phyloP scores from a whole-genome alignment of 2,888 invertebrate species.

The Didymodactylos carnosus region DNA sequence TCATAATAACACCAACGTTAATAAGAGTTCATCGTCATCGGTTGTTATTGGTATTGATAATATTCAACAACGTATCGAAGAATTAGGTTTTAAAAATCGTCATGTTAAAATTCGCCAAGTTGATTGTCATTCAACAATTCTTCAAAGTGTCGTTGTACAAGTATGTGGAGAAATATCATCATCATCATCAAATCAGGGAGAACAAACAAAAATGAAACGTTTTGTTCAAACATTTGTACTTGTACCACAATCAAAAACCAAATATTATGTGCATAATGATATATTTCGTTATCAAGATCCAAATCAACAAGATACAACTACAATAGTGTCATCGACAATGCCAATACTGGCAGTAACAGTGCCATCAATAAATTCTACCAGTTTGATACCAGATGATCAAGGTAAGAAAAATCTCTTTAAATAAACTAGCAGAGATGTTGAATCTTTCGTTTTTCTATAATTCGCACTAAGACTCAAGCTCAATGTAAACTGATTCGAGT shows the following conservation, averaged over 20 bases:
- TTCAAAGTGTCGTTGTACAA: conserved; percentile 82
- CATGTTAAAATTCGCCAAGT: conserved; percentile 93
- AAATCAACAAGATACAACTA: background rate
- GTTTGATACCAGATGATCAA: no score
- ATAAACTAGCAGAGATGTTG: no score
- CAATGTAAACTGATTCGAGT: no score
- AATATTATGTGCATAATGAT: conserved; percentile 95
- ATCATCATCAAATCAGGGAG: conserved; percentile 55
- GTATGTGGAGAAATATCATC: conserved; percentile 82
- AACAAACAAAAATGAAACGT: conserved; percentile 50
- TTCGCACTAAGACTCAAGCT: no score
- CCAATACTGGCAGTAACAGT: no score
- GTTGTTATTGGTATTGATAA: conserved; percentile 45
- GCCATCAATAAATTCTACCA: no score
- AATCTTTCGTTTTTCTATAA: no score
- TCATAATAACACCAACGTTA: no score
- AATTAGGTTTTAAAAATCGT: conserved; percentile 80
- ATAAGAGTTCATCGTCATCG: no score
- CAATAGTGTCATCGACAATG: background rate
- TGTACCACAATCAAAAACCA: conserved; percentile 65
- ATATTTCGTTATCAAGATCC: conserved; percentile 82
- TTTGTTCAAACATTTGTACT: conserved; percentile 94
- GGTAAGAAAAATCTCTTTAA: no score
- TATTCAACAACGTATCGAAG: conserved; percentile 82
- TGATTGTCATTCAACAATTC: conserved; percentile 77